Evolutionary conservation across 2,888 invertebrate genomes (phyloP).

Genomic region (Drosophila colorata): DNA sequence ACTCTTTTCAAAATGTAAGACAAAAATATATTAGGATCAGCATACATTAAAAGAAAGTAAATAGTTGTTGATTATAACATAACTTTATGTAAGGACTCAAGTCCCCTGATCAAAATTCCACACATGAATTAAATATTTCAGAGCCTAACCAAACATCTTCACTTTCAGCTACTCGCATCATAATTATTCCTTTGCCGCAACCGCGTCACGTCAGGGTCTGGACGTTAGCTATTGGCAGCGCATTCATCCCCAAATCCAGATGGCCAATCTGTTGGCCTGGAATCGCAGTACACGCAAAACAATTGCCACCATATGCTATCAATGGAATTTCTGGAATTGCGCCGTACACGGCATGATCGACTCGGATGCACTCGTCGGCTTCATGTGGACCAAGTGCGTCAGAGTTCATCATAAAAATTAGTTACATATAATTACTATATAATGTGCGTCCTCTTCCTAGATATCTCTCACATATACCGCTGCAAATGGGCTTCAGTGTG

Average conservation of each 20-base stretch:
- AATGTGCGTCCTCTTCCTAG: slow-evolving; percentile 57
- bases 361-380: slow-evolving; percentile 84
- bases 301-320: slow-evolving; percentile 83
- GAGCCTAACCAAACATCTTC: too few species aligned
- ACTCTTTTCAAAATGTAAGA: background rate
- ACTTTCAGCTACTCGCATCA: slow-evolving; percentile 75
- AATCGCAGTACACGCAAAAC: slow-evolving; percentile 77
- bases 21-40: too few species aligned
- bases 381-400: slow-evolving; percentile 83
- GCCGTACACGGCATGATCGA: slow-evolving; percentile 83
- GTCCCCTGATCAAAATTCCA: background rate
- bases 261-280: slow-evolving; percentile 83
- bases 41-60: too few species aligned
- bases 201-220: slow-evolving; percentile 80
- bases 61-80: too few species aligned
- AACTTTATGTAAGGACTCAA: too few species aligned
- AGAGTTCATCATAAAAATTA: too few species aligned
- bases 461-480: slow-evolving; percentile 74
- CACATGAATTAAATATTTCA: too few species aligned
- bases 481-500: slow-evolving; percentile 82
- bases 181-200: slow-evolving; percentile 79
- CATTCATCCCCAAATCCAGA: slow-evolving; percentile 81
- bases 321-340: slow-evolving; percentile 82
- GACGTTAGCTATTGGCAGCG: slow-evolving; percentile 85
- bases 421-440: background rate